Evolutionary conservation across 2,888 invertebrate species (phyloP), one percentile per base, ranked within the genome.

Genomic region (Pseudococcus longispinus): DNA sequence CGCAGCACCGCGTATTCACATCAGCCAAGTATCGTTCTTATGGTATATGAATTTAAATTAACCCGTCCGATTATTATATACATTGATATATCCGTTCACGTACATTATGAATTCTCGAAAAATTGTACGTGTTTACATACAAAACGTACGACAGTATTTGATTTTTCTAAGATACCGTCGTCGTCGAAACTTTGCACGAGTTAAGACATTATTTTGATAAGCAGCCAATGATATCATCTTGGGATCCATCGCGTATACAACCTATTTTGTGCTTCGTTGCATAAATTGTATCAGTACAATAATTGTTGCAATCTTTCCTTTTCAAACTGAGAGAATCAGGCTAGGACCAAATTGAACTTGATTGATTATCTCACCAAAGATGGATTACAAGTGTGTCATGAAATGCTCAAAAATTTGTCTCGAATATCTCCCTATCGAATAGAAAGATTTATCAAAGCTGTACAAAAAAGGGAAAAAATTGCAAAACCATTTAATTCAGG

Each of bases 71-170:
- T 84, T 84, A 84, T 84, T 84, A 84, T 42, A 65, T 84, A 84
- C 84, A 84, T 84, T 84, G 84, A 84, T 84, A 84, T 84, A 84
- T 84, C 84, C 84, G 84, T 84, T 84, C 84, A 84, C 84, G 84
- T 84, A 84, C 84, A 60, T 84, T 60, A 51, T 84, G 84, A 84
- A 55, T 65, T 65, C 29, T 60, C 60, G 60, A 60, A 60, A 60
- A 60, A 20, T 60, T 9, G 23, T 60, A 60, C 60, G 60, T 60
- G 60, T 60, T n/a, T 55, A 60, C 23, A 23, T 60, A 11, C 23
- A 23, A 60, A 60, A 60, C 51, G 51, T 51, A 51, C 51, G 15
- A n/a, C n/a, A n/a, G n/a, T n/a, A n/a, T 51, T 4, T 18, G 51
- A 15, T 4, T 51, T 3, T n/a, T n/a, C n/a, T 51, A n/a, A 18